phyloP scores from a whole-genome alignment of 2,113 vertebrate species.

The Opisthocomus hoazin region DNA sequence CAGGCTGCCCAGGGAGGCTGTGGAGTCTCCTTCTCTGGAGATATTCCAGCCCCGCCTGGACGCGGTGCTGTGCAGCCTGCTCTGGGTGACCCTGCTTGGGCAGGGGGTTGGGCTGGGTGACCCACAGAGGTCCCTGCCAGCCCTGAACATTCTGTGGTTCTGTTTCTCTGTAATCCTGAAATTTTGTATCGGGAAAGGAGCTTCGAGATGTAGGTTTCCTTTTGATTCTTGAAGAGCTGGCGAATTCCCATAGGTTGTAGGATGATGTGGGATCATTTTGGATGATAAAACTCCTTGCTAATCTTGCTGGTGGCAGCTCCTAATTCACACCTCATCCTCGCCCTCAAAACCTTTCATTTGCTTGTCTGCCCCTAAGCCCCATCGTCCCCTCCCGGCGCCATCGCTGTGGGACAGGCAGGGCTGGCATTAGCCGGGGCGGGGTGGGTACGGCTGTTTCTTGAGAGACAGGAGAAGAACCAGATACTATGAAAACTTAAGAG shows the following conservation, averaged over 20 bases:
- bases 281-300: not conserved
- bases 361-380: not conserved
- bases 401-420: not conserved
- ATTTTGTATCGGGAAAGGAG: not conserved
- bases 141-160: too few relatives aligned
- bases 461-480: not conserved
- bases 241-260: not conserved
- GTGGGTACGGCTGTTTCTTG: not conserved
- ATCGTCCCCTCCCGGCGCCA: accelerated
- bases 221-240: not conserved
- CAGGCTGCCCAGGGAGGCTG: too few relatives aligned
- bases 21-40: too few relatives aligned
- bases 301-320: not conserved
- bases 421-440: not conserved
- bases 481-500: not conserved
- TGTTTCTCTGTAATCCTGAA: accelerated
- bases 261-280: too few relatives aligned
- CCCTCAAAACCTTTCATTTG: not conserved
- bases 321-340: not conserved
- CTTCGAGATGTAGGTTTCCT: not conserved
- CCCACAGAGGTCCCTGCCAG: too few relatives aligned
- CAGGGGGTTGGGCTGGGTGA: too few relatives aligned
- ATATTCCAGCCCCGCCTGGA: too few relatives aligned
- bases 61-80: too few relatives aligned
- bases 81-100: too few relatives aligned